Base-by-base conservation (phyloP, 1,140 invertebrate species). In the Zeugodacus cucurbitae region DNA sequence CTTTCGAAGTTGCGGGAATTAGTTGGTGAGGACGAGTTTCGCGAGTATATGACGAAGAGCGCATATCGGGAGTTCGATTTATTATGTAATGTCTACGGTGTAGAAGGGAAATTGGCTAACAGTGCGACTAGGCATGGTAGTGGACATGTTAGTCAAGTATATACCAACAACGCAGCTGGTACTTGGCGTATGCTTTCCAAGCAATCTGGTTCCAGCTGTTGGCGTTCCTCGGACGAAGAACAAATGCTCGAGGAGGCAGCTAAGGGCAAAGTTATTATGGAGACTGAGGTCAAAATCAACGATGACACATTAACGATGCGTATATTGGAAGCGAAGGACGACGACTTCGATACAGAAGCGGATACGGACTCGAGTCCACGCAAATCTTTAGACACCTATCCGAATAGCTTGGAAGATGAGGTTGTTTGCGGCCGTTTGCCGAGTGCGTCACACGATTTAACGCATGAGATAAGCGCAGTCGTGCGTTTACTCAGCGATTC, bases 281-380 rank as follows among this genome's bases (percentile, higher is more conserved):
- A 97, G 94, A 97, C 96, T 0, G 96, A 97, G 94, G 96, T 97
- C 26, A 96, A 97, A 90, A 96, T 97, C 86, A 95, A 96, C 89
- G 95, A 96, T 17, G 96, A 97, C 86, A 96, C 96, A 0, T 96
- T 97, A 14, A 97, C 96, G 0, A 97, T 97, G 96, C 96, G 96
- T 2, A 96, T 97, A 88, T 92, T 97, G 0, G 96, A 97, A 91
- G 96, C 96, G 90, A 95, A 94, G 44, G 90, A 91, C 41, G 94
- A 88, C n/a, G 87, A 89, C 44, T 62, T 41, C 32, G 91, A 93
- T n/a, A 90, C 91, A 0, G 91, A 92, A 58, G 91, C 89, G 1
- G 91, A 91, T 37, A 89, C 89, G 26, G 89, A 89, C 6, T 90
- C 89, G n/a, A 95, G 37, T 93, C 92, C 89, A 17, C 86, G 58